Percentiles rank a stretch among this genome's conserved stretches.
phyloP scores from a whole-genome alignment of 1,140 invertebrate species.

The Lasioglossum albipes region DNA sequence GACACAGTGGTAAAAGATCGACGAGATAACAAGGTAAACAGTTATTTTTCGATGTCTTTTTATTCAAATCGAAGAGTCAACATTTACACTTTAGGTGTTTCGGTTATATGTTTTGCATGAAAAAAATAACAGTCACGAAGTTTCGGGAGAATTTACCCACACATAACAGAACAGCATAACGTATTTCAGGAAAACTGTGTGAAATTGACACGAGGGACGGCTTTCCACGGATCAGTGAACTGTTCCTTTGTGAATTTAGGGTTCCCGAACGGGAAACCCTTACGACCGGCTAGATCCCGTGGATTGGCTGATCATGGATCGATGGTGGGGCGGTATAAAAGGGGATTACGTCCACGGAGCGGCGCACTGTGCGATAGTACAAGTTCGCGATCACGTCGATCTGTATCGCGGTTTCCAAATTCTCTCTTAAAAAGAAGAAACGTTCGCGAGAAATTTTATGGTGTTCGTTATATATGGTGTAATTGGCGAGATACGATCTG shows the following conservation, averaged over 20 bases:
- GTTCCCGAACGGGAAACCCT: slow-evolving; percentile 16
- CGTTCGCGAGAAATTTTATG: background rate
- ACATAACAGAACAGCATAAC: too few relatives aligned
- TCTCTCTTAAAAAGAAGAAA: background rate
- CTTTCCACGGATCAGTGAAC: slow-evolving; percentile 1
- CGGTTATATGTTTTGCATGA: too few relatives aligned
- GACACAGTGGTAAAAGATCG: too few relatives aligned
- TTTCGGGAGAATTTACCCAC: too few relatives aligned
- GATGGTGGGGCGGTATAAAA: slow-evolving; percentile 40
- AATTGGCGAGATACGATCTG: slow-evolving; percentile 6
- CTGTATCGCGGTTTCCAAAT: background rate
- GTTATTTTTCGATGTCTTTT: too few relatives aligned
- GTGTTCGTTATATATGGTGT: background rate
- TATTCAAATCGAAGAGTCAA: too few relatives aligned
- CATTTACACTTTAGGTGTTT: too few relatives aligned
- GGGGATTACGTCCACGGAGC: slow-evolving; percentile 28
- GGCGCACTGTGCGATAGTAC: slow-evolving; percentile 35
- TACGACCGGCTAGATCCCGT: background rate
- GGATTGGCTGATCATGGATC: slow-evolving; percentile 23
- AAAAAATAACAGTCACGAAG: too few relatives aligned
- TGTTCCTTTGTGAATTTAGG: slow-evolving; percentile 22
- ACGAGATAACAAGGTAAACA: too few relatives aligned
- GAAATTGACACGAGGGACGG: too few relatives aligned
- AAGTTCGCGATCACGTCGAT: background rate
- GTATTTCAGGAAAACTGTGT: too few relatives aligned